Percentiles rank a stretch among this genome's conserved stretches.
phyloP scores from a whole-genome alignment of 2,797 vertebrate species.

The Fringilla coelebs region DNA sequence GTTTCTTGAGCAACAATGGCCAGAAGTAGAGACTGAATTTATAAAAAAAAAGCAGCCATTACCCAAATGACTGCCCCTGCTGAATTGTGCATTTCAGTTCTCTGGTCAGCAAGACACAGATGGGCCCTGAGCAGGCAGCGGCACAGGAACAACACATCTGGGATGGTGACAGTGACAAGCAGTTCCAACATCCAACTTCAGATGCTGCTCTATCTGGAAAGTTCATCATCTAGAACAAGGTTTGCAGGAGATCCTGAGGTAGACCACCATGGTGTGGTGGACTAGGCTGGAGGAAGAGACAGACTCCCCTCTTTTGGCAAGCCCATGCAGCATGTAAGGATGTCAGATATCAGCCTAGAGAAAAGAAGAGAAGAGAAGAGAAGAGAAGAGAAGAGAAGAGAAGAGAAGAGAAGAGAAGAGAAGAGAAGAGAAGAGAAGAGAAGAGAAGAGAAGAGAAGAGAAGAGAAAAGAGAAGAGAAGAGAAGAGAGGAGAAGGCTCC shows the following conservation, averaged over 20 bases:
- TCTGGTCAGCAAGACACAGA: not conserved
- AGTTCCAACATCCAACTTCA: not conserved
- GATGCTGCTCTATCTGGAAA: not conserved
- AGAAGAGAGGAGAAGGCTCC: not conserved
- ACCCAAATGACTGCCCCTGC: not conserved
- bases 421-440: no score
- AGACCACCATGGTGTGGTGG: not conserved
- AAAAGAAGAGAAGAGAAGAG: no score
- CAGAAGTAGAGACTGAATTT: not conserved
- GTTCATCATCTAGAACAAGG: not conserved
- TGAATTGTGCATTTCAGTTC: not conserved
- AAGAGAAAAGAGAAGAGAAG: no score
- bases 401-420: no score
- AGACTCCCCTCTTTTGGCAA: not conserved
- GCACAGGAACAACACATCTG: fast-evolving
- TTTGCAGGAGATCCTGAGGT: not conserved
- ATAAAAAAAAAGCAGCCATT: not conserved
- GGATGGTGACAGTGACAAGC: not conserved
- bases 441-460: no score
- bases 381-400: no score
- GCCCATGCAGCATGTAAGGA: no score
- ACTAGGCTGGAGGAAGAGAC: not conserved
- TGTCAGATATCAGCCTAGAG: not conserved
- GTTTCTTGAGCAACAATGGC: not conserved
- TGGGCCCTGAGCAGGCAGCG: not conserved